These are phyloP conservation scores for Mythimna vitellina DNA, from an alignment of 2,888 invertebrate species.

Conservation along the genomic window DNA sequence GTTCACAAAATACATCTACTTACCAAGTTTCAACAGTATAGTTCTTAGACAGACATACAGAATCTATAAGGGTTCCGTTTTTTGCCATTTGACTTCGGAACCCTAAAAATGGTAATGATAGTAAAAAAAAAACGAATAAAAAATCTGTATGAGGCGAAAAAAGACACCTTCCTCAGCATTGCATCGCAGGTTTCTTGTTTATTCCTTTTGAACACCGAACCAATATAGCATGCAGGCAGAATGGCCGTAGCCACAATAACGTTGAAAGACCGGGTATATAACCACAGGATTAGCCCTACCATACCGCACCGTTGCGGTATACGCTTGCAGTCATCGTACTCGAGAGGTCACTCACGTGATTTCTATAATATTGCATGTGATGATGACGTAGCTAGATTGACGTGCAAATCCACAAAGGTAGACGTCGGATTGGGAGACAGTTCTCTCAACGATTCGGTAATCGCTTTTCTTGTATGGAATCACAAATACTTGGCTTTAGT, in stretches of 20 bases:
- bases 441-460: constrained; percentile 4
- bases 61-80: no score
- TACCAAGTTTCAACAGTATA: no score
- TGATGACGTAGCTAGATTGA: neutral
- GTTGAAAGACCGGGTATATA: neutral
- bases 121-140: no score
- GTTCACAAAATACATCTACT: no score
- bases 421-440: neutral
- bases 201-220: neutral
- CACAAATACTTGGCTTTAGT: constrained; percentile 7
- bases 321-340: constrained; percentile 5
- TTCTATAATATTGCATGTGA: neutral
- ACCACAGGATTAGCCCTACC: neutral
- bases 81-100: no score
- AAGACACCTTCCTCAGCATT: no score
- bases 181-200: neutral
- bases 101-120: no score
- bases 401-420: neutral
- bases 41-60: no score
- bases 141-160: no score
- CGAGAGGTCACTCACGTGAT: neutral
- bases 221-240: neutral
- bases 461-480: constrained; percentile 15
- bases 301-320: neutral
- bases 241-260: constrained; percentile 5